Conservation (phyloP, 2,797 vertebrate species). For the Anniella stebbinsi region DNA sequence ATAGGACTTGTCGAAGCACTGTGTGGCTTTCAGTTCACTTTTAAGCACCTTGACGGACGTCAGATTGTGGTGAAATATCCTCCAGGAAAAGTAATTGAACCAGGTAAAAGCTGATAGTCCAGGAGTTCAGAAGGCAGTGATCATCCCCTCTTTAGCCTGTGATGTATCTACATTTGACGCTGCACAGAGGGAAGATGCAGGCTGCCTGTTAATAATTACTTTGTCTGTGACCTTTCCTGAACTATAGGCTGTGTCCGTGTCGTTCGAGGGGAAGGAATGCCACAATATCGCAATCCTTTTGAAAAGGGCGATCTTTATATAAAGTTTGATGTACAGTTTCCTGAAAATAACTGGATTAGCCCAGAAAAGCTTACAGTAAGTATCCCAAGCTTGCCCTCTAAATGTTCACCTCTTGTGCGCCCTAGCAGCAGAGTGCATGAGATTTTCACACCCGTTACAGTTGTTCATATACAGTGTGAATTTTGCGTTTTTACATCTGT, state of each 20-base stretch:
- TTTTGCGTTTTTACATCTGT: not conserved
- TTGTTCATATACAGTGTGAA: not conserved
- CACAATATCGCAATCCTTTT: conserved; percentile 97
- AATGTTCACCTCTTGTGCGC: not conserved
- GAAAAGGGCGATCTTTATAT: conserved; percentile 97
- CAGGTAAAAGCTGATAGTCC: conserved; percentile 81
- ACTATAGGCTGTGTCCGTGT: conserved; percentile 90
- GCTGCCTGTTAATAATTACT: not conserved
- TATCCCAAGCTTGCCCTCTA: conserved; percentile 11
- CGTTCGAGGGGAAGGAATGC: conserved; percentile 97
- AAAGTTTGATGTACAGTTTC: conserved; percentile 98
- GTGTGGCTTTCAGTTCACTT: conserved; percentile 97
- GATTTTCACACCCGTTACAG: not conserved
- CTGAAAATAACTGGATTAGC: conserved; percentile 98
- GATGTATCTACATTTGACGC: not conserved
- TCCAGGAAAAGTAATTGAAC: conserved; percentile 97
- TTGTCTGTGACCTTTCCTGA: not conserved
- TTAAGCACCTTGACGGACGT: conserved; percentile 95
- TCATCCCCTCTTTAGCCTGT: too few species aligned
- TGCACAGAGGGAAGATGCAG: not conserved
- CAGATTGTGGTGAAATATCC: conserved; percentile 98
- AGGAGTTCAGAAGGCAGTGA: not conserved
- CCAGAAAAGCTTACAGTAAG: conserved; percentile 94
- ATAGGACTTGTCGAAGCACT: conserved; percentile 96
- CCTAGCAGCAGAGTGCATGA: not conserved